These are phyloP conservation scores for Drosophila borborema DNA, from an alignment of 2,888 invertebrate species.

Conservation along the genomic window DNA sequence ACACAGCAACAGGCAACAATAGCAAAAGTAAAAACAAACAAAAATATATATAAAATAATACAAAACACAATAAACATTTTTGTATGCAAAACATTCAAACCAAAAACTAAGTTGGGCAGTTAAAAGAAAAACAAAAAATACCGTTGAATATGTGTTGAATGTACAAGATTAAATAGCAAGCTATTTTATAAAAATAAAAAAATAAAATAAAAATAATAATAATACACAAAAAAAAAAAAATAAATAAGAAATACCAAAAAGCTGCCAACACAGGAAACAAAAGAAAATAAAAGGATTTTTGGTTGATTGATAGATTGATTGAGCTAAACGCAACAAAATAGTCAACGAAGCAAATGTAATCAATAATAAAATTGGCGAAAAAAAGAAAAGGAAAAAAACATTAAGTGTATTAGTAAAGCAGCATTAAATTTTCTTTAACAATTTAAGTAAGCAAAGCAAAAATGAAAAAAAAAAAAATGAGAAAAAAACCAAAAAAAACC, in stretches of 20 bases:
- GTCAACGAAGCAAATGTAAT: background rate
- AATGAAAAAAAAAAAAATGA: background rate
- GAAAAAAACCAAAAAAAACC: constrained; percentile 3
- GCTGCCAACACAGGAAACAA: constrained; percentile 41
- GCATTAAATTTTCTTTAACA: constrained; percentile 62
- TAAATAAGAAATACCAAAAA: constrained; percentile 33
- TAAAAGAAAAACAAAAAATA: constrained; percentile 12
- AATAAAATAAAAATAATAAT: constrained; percentile 22
- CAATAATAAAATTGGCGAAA: constrained; percentile 41
- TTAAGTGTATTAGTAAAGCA: constrained; percentile 40
- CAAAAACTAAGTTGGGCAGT: constrained; percentile 26
- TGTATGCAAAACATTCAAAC: constrained; percentile 50
- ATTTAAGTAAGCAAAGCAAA: constrained; percentile 27
- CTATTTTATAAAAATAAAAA: constrained; percentile 48
- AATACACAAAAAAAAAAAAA: constrained; percentile 35
- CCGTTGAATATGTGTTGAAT: constrained; percentile 52
- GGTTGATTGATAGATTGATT: constrained; percentile 42
- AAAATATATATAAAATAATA: constrained; percentile 17
- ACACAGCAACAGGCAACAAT: constrained; percentile 62
- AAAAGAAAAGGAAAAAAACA: constrained; percentile 21
- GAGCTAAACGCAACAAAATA: constrained; percentile 31
- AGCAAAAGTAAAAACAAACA: constrained; percentile 45
- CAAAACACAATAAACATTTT: constrained; percentile 30
- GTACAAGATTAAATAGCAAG: constrained; percentile 47
- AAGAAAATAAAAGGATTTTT: constrained; percentile 11